phyloP scores from a whole-genome alignment of 1,140 invertebrate genomes.

The Ganaspis sp. region DNA sequence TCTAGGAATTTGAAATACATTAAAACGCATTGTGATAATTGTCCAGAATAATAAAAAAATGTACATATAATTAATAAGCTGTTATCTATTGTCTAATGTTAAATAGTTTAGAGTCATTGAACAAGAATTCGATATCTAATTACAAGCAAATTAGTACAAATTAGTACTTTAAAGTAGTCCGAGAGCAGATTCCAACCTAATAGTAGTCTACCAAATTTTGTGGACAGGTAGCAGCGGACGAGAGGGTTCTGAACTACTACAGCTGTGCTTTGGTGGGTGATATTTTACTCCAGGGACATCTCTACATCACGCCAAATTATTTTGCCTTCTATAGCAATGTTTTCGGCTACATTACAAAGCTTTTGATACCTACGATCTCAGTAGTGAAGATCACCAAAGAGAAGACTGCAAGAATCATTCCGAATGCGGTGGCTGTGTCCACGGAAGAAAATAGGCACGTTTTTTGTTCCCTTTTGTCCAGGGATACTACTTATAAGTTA shows the following conservation, averaged over 20 bases:
- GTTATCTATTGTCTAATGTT: too few relatives aligned
- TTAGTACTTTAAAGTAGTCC: constrained; percentile 28
- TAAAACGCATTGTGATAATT: too few relatives aligned
- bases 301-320: constrained; percentile 95
- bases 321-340: constrained; percentile 97
- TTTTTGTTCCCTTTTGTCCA: constrained; percentile 91
- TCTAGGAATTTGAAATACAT: too few relatives aligned
- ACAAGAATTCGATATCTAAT: too few relatives aligned
- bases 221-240: constrained; percentile 82
- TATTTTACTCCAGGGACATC: constrained; percentile 93
- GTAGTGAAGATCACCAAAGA: constrained; percentile 92
- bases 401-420: constrained; percentile 92
- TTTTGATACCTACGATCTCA: constrained; percentile 87
- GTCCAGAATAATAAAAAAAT: too few relatives aligned
- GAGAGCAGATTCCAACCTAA: constrained; percentile 62
- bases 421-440: constrained; percentile 92
- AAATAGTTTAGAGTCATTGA: too few relatives aligned
- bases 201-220: constrained; percentile 65
- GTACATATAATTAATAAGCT: too few relatives aligned
- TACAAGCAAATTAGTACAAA: too few relatives aligned
- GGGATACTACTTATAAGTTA: constrained; percentile 90
- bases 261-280: constrained; percentile 94
- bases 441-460: constrained; percentile 91
- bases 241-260: constrained; percentile 90
- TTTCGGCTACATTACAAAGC: constrained; percentile 93